Evolutionary conservation across 2,797 vertebrate species (phyloP), one percentile per base, ranked within the genome.

Genomic region (Pteropus rufus): DNA sequence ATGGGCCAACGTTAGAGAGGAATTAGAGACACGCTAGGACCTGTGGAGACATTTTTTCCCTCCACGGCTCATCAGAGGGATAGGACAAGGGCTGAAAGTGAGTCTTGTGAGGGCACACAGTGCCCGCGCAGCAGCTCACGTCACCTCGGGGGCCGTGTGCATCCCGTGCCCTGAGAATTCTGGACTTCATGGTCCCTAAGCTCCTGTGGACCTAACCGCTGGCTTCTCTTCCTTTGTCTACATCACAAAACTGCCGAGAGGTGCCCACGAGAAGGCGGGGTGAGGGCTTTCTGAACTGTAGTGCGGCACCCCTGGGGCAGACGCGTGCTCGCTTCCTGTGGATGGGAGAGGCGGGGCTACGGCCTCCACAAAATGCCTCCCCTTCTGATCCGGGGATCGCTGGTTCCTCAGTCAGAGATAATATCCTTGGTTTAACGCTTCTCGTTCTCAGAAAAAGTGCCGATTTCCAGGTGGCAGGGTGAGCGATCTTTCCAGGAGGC

Each of bases 121-220:
- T 0, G 4, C 6, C 9, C 1, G 0, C 1, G 1, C 12, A 14
- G 31, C 3, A 0, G 11, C 3, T 73, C 64, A 34, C 4, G 0
- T 12, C 36, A 70, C 41, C 26, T 21, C 3, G 0, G 31, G n/a
- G 26, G 5, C 14, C 49, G 1, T 23, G 7, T 3, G 19, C 11
- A 7, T 1, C 4, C 34, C 5, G 4, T 7, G 10, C 24, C 44
- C 44, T 29, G 41, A 41, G 77, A 49, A 44, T 54, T 56, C 56
- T 11, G 23, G 18, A 58, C 39, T 58, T 24, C 1, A 26, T 41
- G 7, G 7, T 39, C 11, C 41, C 23, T n/a, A 24, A 7, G 18
- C 26, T 60, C 67, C 85, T 80, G 26, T 24, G 10, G 39, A 15
- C 70, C n/a, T 54, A 18, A 14, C 15, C 23, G 23, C 10, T 36